Base-by-base conservation (phyloP, 2,888 invertebrate genomes). In the Pterostichus madidus region DNA sequence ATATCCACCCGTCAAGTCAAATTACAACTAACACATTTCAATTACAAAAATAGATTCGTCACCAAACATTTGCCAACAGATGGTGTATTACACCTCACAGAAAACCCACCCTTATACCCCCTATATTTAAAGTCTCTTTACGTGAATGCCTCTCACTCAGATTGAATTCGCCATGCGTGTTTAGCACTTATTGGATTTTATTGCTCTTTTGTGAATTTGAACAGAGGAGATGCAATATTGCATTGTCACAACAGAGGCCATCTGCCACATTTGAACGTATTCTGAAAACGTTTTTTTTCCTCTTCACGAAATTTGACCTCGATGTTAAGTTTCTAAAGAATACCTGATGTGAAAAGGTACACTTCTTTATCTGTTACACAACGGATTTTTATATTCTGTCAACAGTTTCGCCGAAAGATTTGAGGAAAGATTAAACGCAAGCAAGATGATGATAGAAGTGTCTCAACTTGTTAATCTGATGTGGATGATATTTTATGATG, bases 301-400 rank as follows among this genome's bases (percentile, higher is more conserved):
- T 75, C 75, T 13, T 75, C n/a, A 75, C n/a, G 75, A 75, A 75
- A 75, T 75, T 24, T 32, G 75, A 75, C 52, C 75, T 75, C 75
- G 44, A 39, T 7, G 1, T 5, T 39, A 39, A 39, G 39, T 39
- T 39, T 39, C 39, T 39, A 39, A 39, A 39, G 39, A 39, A 39
- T 39, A 39, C 39, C 39, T 39, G 39, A 39, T 39, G 39, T 39
- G 39, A 39, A 39, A 39, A 39, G 39, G 64, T 32, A 32, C n/a
- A 64, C 10, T 59, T 64, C 32, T 31, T 64, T 64, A 64, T 64
- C 39, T 39, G 8, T 46, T 71, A 1, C 10, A 44, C 71, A 31
- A 17, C 44, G 46, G 11, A 71, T 53, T 52, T 75, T 24, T 75
- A 32, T 71, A 71, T 71, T 24, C 52, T 52, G 76, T 77, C 76